Evolutionary conservation across 2,888 invertebrate genomes (phyloP).

Genomic region (Ichneumoninae sp.): DNA sequence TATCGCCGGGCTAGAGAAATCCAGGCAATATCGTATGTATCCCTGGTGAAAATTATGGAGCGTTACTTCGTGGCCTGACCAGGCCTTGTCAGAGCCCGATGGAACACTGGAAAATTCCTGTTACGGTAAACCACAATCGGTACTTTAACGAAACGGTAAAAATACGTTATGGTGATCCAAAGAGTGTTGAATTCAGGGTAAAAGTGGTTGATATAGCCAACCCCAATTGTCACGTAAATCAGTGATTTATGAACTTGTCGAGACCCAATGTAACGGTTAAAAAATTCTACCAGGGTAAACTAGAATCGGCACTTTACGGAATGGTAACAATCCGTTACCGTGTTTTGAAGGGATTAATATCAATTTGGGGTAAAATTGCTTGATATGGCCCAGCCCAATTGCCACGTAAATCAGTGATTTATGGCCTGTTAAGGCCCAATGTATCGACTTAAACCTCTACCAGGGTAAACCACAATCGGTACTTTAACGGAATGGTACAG

Average conservation of each 20-base stretch:
- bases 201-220: too few species aligned
- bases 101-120: background rate
- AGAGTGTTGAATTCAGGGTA: background rate
- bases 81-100: too few species aligned
- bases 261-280: too few species aligned
- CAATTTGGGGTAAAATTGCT: background rate
- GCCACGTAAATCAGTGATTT: too few species aligned
- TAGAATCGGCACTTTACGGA: background rate
- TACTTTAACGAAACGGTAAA: background rate
- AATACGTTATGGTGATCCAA: background rate
- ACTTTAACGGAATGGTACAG: background rate
- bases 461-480: background rate
- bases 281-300: too few species aligned
- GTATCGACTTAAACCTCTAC: too few species aligned
- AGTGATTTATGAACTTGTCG: too few species aligned
- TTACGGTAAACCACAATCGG: background rate
- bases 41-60: background rate
- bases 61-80: too few species aligned
- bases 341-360: too few species aligned
- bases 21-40: background rate
- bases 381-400: too few species aligned
- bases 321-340: background rate
- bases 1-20: background rate
- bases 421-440: too few species aligned
- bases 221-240: too few species aligned